Percentiles rank a stretch among this genome's conserved stretches.
These are phyloP conservation scores for Eriocheir sinensis DNA, from an alignment of 1,140 invertebrate genomes.

Conservation along the genomic window DNA sequence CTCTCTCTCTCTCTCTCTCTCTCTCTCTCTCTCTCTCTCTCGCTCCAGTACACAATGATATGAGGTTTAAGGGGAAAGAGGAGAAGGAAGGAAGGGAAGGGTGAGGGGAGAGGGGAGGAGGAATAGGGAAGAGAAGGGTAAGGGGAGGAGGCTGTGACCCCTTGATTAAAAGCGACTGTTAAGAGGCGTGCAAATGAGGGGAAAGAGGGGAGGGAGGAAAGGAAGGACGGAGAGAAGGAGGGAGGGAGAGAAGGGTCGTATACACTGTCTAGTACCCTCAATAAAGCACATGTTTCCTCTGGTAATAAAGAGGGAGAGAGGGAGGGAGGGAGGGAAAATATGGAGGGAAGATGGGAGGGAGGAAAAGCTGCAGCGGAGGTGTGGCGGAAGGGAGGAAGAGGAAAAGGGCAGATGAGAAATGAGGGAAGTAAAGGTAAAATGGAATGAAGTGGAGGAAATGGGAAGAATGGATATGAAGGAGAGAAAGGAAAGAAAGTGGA, in stretches of 20 bases:
- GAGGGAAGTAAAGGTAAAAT: background rate
- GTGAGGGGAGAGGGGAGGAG: slow-evolving; percentile 7
- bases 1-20: slow-evolving; percentile 35
- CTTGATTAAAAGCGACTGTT: slow-evolving; percentile 54
- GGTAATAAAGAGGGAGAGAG: slow-evolving; percentile 54
- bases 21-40: slow-evolving; percentile 41
- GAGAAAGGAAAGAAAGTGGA: background rate
- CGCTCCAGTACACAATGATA: background rate
- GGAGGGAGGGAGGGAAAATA: background rate
- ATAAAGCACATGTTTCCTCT: slow-evolving; percentile 55
- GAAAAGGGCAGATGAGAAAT: background rate
- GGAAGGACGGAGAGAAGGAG: background rate
- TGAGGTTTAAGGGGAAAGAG: slow-evolving; percentile 28
- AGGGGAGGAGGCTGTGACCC: background rate
- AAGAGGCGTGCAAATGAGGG: background rate
- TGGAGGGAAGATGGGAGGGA: background rate
- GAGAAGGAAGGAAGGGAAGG: background rate
- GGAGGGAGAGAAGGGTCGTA: background rate
- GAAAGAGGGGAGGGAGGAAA: background rate
- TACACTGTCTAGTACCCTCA: background rate
- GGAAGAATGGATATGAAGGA: background rate
- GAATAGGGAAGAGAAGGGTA: background rate
- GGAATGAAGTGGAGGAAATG: background rate
- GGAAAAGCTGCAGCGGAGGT: background rate
- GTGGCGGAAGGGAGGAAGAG: background rate